Percentiles rank a stretch among this genome's conserved stretches.
These are phyloP conservation scores for Gymnogyps californianus DNA, from an alignment of 2,113 vertebrate genomes.

Conservation along the genomic window DNA sequence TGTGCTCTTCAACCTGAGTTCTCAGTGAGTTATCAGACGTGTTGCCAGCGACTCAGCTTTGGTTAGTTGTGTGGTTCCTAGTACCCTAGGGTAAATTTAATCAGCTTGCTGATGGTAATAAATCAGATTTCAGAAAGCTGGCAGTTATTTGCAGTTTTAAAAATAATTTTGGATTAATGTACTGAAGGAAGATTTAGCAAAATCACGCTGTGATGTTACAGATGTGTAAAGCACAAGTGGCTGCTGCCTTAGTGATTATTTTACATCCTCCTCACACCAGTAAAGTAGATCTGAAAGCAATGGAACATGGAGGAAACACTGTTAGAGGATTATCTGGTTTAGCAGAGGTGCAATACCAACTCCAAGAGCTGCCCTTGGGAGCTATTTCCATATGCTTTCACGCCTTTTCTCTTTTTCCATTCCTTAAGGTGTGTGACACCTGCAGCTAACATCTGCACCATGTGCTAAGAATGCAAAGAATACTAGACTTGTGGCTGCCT, in stretches of 20 bases:
- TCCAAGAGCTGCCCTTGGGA: neutral
- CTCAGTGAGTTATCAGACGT: neutral
- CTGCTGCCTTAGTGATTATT: neutral
- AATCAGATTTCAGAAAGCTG: neutral
- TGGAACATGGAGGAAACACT: neutral
- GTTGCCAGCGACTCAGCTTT: neutral
- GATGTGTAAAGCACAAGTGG: neutral
- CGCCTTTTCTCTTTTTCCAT: neutral
- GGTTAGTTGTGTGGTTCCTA: neutral
- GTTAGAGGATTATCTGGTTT: neutral
- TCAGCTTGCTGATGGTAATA: neutral
- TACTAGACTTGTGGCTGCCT: neutral
- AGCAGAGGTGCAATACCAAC: neutral
- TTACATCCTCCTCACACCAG: neutral
- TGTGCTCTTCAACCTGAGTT: neutral
- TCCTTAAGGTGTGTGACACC: neutral
- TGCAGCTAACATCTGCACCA: neutral
- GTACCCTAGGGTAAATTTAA: neutral
- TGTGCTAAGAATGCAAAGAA: neutral
- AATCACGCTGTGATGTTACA: neutral
- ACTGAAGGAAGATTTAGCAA: neutral
- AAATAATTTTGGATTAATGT: neutral
- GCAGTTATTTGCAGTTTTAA: neutral
- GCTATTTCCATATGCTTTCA: neutral
- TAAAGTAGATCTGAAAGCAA: neutral